phyloP scores from a whole-genome alignment of 1,140 invertebrate genomes.

The Bombus difficillimus region DNA sequence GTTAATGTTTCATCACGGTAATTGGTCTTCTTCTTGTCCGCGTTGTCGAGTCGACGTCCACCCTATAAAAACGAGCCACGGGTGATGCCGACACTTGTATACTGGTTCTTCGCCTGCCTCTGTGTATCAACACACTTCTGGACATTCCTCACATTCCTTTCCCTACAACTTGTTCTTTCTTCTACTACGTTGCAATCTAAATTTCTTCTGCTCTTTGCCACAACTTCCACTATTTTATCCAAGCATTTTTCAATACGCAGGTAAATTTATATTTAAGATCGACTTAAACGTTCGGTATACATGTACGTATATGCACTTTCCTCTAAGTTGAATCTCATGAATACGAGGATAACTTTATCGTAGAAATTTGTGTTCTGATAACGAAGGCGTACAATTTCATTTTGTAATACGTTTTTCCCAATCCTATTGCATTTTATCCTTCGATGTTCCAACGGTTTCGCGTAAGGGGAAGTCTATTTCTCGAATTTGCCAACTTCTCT shows the following conservation, averaged over 20 bases:
- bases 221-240: neutral
- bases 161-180: neutral
- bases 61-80: slow-evolving; percentile 60
- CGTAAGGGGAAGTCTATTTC: neutral
- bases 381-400: neutral
- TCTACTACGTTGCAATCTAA: neutral
- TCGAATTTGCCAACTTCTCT: neutral
- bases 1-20: slow-evolving; percentile 69
- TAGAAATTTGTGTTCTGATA: neutral
- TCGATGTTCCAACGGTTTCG: too few species aligned
- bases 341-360: neutral
- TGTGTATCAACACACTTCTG: slow-evolving; percentile 42
- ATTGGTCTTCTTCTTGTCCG: slow-evolving; percentile 77
- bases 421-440: too few species aligned
- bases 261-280: neutral
- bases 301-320: too few species aligned
- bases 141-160: slow-evolving; percentile 30
- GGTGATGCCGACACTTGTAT: slow-evolving; percentile 54
- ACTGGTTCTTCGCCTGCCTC: slow-evolving; percentile 38
- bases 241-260: neutral
- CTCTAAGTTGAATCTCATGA: too few species aligned
- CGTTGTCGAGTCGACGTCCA: slow-evolving; percentile 62
- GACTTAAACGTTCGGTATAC: neutral
- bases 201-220: neutral
- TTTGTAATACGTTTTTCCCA: neutral